phyloP scores from a whole-genome alignment of 2,888 invertebrate genomes.

The Chrysodeixis includens region DNA sequence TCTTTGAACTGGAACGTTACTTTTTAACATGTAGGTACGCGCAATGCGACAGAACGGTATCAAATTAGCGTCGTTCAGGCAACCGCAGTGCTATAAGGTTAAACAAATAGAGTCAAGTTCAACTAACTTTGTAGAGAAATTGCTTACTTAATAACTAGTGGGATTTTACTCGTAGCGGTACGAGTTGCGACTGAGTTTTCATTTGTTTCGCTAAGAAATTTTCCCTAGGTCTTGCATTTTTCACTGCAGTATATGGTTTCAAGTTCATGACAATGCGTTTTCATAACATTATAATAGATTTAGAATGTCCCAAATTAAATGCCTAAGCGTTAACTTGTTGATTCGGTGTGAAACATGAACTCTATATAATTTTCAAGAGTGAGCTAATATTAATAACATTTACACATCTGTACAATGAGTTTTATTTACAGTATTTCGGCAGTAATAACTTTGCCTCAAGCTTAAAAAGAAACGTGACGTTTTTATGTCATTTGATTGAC shows the following conservation, averaged over 20 bases:
- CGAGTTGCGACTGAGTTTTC: too few relatives aligned
- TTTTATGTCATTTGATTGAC: not conserved
- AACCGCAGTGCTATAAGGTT: constrained; percentile 41
- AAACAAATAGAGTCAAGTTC: constrained; percentile 60
- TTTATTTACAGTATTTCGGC: not conserved
- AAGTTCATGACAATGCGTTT: too few relatives aligned
- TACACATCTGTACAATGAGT: not conserved
- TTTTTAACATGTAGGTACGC: constrained; percentile 52
- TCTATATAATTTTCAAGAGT: too few relatives aligned
- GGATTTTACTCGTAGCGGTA: not conserved
- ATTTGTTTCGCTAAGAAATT: too few relatives aligned
- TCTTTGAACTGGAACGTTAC: constrained; percentile 45
- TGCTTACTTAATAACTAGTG: not conserved
- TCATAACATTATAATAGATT: too few relatives aligned
- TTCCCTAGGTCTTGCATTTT: too few relatives aligned
- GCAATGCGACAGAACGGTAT: constrained; percentile 67
- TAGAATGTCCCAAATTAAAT: too few relatives aligned
- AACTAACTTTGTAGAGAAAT: constrained; percentile 45
- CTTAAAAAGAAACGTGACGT: not conserved
- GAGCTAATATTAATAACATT: too few relatives aligned
- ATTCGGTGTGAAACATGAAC: too few relatives aligned
- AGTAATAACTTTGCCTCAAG: not conserved
- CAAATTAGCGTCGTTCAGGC: constrained; percentile 64
- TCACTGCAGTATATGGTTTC: too few relatives aligned
- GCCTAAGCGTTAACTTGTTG: too few relatives aligned